Base-by-base conservation (phyloP, 2,113 vertebrate species). In the Eira barbara region DNA sequence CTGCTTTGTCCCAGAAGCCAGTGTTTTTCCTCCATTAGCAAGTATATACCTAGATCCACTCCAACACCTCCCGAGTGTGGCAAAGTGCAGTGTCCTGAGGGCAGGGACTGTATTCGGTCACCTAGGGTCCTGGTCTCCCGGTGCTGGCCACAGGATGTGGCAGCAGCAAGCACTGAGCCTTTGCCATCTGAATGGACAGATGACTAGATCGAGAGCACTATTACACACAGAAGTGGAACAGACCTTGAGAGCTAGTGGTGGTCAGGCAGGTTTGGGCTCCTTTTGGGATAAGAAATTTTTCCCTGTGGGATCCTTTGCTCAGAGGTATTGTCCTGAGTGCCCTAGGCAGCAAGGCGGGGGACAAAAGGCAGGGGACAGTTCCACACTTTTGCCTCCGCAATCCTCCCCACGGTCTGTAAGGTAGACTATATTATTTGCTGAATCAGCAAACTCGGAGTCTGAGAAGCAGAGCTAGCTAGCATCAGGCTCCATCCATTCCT, bases 91-190 rank as follows among this genome's bases (percentile, higher is more conserved):
- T 45, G 15, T 69, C 36, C 21, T 0, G 34, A 82, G 6, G 69
- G 31, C 69, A 18, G 71, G 57, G 15, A 20, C 2, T 4, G 1
- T 34, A 18, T 36, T 74, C 39, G 25, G 81, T 52, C 65, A 31
- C 1, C 0, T 2, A 0, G 9, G 25, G 4, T 31, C 36, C 13
- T 49, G 9, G 2, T 80, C 42, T 87, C 20, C 21, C 23, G 20
- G 7, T 0, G 6, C 45, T 39, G 47, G 36, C 59, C 49, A 17
- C 1, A 52, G 42, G 80, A 45, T 49, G 47, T 61, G 36, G 69
- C n/a, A 23, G 36, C 39, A 25, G n/a, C 85, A 65, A 73, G 65
- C 79, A 18, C 21, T 76, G 23, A 36, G 23, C 14, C 23, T 59
- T 6, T 67, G 21, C 39, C 39, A 61, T 31, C 1, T 57, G 79